These are phyloP conservation scores for Drosophila prolongata DNA, from an alignment of 2,888 invertebrate genomes.

Conservation along the genomic window DNA sequence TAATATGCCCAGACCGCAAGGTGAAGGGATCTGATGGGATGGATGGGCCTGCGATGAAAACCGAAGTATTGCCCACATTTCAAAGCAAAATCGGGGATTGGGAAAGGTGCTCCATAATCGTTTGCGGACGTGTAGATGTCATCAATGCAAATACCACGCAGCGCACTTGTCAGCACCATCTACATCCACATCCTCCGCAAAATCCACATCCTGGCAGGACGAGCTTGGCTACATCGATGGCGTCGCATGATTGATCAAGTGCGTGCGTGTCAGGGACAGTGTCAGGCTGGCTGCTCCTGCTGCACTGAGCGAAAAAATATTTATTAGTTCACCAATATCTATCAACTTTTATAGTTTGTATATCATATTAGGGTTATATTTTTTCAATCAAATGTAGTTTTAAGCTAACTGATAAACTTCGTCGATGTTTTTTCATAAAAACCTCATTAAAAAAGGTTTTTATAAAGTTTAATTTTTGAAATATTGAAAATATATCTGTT, in stretches of 20 bases:
- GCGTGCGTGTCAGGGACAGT: slow-evolving; percentile 71
- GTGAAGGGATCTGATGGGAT: slow-evolving; percentile 31
- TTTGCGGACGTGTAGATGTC: slow-evolving; percentile 75
- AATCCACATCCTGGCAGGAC: slow-evolving; percentile 27
- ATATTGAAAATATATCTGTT: no score
- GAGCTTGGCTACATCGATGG: slow-evolving; percentile 32
- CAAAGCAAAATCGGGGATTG: slow-evolving; percentile 45
- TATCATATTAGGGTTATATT: no score
- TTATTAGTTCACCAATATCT: no score
- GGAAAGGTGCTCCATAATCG: slow-evolving; percentile 72
- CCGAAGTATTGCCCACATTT: slow-evolving; percentile 54
- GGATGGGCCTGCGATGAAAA: slow-evolving; percentile 6
- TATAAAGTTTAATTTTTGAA: no score
- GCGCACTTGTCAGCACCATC: slow-evolving; percentile 61
- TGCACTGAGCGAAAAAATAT: neutral
- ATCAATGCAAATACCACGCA: slow-evolving; percentile 74
- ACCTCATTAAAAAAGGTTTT: no score
- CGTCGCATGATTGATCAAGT: slow-evolving; percentile 77
- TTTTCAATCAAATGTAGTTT: no score
- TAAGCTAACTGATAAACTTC: no score
- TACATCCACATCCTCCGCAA: slow-evolving; percentile 43
- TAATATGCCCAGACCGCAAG: slow-evolving; percentile 63
- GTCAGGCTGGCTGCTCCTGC: slow-evolving; percentile 33
- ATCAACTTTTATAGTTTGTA: no score
- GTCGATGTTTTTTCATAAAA: no score